Percentiles rank a stretch among this genome's conserved stretches.
phyloP scores from a whole-genome alignment of 2,888 invertebrate genomes.

The Orthosia gracilis region DNA sequence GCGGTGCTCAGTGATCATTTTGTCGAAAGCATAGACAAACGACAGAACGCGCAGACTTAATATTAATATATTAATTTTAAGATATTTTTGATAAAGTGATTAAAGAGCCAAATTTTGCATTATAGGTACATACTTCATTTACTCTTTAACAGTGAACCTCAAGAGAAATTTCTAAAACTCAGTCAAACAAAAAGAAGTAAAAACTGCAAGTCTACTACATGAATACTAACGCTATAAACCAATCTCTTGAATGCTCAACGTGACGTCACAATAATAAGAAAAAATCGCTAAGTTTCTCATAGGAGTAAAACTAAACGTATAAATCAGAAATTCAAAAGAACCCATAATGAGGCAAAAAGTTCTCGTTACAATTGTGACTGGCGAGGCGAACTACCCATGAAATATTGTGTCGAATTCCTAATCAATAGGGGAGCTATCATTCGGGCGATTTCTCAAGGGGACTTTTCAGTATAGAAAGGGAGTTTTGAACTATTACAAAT shows the following conservation, averaged over 20 bases:
- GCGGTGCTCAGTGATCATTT: too few relatives aligned
- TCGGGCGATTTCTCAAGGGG: background rate
- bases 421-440: conserved; percentile 43
- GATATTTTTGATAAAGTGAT: too few relatives aligned
- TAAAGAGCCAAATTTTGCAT: too few relatives aligned
- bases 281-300: conserved; percentile 18
- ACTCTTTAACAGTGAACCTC: too few relatives aligned
- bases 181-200: background rate
- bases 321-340: conserved; percentile 58
- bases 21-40: too few relatives aligned
- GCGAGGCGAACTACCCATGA: conserved; percentile 36
- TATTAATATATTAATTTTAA: too few relatives aligned
- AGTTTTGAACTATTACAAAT: too few relatives aligned
- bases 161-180: background rate
- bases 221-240: conserved; percentile 4
- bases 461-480: background rate
- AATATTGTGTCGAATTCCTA: conserved; percentile 58
- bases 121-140: too few relatives aligned
- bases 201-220: background rate
- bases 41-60: too few relatives aligned
- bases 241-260: conserved; percentile 6
- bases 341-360: conserved; percentile 54
- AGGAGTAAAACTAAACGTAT: conserved; percentile 51
- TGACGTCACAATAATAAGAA: conserved; percentile 18
- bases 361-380: conserved; percentile 47